phyloP scores from a whole-genome alignment of 1,140 invertebrate genomes.

The Atta colombica region DNA sequence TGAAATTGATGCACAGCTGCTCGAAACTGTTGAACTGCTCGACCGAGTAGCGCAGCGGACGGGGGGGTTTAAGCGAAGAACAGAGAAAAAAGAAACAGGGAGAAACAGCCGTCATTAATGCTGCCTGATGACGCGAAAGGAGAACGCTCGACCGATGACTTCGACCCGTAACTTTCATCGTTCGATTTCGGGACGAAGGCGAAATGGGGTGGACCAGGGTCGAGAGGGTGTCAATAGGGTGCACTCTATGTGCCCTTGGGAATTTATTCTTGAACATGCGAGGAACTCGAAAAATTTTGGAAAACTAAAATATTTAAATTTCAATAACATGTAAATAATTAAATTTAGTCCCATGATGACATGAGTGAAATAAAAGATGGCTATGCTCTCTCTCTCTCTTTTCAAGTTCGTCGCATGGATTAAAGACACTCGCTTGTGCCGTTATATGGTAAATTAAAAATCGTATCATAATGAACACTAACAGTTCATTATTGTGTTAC shows the following conservation, averaged over 20 bases:
- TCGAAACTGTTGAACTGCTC: conserved; percentile 87
- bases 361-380: neutral
- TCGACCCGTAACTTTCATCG: conserved; percentile 47
- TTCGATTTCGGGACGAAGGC: neutral
- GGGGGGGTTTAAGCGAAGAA: conserved; percentile 65
- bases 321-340: neutral
- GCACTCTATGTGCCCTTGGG: conserved; percentile 4
- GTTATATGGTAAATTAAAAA: conserved; percentile 17
- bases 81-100: conserved; percentile 79
- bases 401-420: conserved; percentile 36
- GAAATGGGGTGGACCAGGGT: neutral
- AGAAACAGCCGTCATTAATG: conserved; percentile 84
- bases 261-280: neutral
- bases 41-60: conserved; percentile 43
- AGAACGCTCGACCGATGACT: conserved; percentile 47
- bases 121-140: conserved; percentile 52
- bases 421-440: conserved; percentile 44
- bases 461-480: neutral
- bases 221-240: neutral
- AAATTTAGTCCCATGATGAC: neutral
- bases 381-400: neutral
- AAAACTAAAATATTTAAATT: neutral
- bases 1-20: conserved; percentile 91
- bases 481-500: conserved; percentile 34
- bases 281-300: conserved; percentile 9